Evolutionary conservation across 1,140 invertebrate species (phyloP), one percentile per base, ranked within the genome.

Genomic region (Dreissena rostriformis): DNA sequence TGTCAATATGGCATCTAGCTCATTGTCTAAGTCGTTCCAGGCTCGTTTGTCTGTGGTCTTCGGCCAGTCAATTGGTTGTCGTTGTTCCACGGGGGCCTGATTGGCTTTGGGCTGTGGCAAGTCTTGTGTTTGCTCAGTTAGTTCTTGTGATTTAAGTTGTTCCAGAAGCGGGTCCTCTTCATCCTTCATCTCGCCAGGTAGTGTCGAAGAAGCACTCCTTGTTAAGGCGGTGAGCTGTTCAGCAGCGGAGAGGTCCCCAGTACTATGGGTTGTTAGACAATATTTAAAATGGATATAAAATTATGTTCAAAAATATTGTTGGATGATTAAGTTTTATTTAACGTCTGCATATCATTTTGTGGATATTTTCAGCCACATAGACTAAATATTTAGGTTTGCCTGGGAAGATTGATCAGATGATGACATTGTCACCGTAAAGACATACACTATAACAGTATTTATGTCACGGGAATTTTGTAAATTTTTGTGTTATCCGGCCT

Each of bases 11-110:
- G 26, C 22, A 24, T 70, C 26, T 24, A 67, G 51, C 12, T 79
- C 76, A 0, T 28, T 28, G 68, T 79, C 65, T n/a, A 68, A 26
- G 19, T 79, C 63, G n/a, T 51, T 55, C 76, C 63, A 79, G n/a
- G 74, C 74, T 19, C 51, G 1, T 22, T 55, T 79, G 49, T 79
- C 66, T 14, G 28, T 51, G 6, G 26, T 77, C 26, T 77, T 73
- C 19, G 75, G 61, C 75, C 28, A 77, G n/a, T 17, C n/a, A 11
- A 75, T 75, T 61, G 51, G n/a, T 29, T 61, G 53, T 5, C n/a
- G n/a, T 24, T 55, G 15, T 61, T 57, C 55, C 52, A 57, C 11
- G 0, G n/a, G 26, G 11, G n/a, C 55, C 12, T n/a, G 55, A 22
- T 55, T 26, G 53, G 51, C 12, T n/a, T 12, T 75, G 11, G 14